phyloP scores from a whole-genome alignment of 2,888 invertebrate genomes.

The Lumbricus terrestris region DNA sequence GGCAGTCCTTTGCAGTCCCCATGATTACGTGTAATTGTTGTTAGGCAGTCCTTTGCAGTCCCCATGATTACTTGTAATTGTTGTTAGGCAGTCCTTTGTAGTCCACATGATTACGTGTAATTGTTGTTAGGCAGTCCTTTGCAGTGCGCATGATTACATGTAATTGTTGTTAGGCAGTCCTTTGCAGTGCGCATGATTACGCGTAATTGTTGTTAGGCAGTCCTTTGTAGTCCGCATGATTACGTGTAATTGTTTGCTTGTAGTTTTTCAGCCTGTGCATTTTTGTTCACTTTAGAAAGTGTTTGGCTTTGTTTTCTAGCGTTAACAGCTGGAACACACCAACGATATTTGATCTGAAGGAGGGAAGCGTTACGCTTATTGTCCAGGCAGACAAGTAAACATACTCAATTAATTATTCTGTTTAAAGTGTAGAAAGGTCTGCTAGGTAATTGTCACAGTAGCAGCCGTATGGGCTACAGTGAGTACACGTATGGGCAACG shows the following conservation, averaged over 20 bases:
- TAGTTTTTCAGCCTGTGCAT: too few relatives aligned
- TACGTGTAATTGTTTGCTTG: neutral
- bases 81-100: neutral
- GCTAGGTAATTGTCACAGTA: neutral
- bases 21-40: neutral
- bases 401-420: neutral
- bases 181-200: neutral
- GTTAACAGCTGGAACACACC: slow-evolving; percentile 93
- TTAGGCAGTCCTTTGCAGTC: neutral
- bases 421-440: neutral
- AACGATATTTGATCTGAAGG: slow-evolving; percentile 87
- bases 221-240: neutral
- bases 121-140: neutral
- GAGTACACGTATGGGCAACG: too few relatives aligned
- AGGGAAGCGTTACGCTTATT: slow-evolving; percentile 78
- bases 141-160: neutral
- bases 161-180: neutral
- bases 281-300: neutral
- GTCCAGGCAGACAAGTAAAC: slow-evolving; percentile 76
- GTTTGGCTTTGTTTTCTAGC: slow-evolving; percentile 60
- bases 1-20: neutral
- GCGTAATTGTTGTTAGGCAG: neutral
- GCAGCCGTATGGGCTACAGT: too few relatives aligned
- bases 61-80: neutral
- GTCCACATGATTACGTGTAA: neutral